Evolutionary conservation across 2,797 vertebrate species (phyloP), one percentile per base, ranked within the genome.

Genomic region (Argyrosomus regius): DNA sequence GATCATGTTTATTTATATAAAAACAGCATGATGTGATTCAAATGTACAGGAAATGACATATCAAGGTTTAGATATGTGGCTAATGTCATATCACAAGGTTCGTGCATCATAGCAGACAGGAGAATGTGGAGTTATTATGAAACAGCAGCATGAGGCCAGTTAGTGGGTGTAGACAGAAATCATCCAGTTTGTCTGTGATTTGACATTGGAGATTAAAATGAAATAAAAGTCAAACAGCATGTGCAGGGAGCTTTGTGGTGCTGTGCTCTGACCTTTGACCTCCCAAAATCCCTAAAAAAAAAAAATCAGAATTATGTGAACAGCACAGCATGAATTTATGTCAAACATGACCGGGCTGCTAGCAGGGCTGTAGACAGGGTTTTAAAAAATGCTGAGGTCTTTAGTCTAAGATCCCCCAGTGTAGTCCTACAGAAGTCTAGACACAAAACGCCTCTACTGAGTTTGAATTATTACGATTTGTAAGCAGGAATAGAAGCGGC

Each of bases 1-100:
- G 39, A 69, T n/a, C 16, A 46, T n/a, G 14, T 72, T 82, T 76
- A 73, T 78, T 71, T 41, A n/a, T 58, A 26, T n/a, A 16, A 70
- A 66, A 56, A 63, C 16, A 49, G 5, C 31, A 45, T 49, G 17
- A 50, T 52, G 9, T 64, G 46, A 43, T 72, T 78, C 18, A 62
- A 53, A 58, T 17, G 7, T 43, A 54, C 9, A 53, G 48, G 58
- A 72, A 60, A 52, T 78, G 11, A 78, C 24, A 75, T 50, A 81
- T 64, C 8, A 4, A 45, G 53, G 60, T 56, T 70, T 49, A 16
- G 49, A 64, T 46, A 43, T 43, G 41, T 48, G 24, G 46, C 28
- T 68, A 39, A 66, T 56, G 43, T 67, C 24, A 59, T 67, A 62
- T 62, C 10, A 62, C 35, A 28, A 54, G 49, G 17, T 9, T 48